phyloP scores from a whole-genome alignment of 1,140 invertebrate species.

The Drosophila nigrodunni region DNA sequence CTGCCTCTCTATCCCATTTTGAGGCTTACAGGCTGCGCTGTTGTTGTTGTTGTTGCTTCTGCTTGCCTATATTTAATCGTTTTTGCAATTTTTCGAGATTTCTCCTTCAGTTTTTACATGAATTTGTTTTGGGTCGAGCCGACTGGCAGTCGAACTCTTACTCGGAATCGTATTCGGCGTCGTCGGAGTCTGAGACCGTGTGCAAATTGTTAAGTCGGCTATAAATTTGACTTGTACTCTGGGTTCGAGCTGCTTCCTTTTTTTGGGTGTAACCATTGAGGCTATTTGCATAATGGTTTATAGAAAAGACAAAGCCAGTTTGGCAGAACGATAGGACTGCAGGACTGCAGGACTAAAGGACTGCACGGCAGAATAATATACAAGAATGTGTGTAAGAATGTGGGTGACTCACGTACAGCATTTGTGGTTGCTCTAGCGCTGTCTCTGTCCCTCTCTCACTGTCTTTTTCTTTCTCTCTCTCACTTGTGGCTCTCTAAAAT shows the following conservation, averaged over 20 bases:
- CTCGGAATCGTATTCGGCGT: not conserved
- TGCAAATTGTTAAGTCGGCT: constrained; percentile 82
- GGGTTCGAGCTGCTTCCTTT: constrained; percentile 43
- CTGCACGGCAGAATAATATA: not conserved
- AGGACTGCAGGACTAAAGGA: constrained; percentile 11
- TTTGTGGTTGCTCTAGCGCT: constrained; percentile 1
- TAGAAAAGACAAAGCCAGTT: constrained; percentile 73
- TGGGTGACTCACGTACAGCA: constrained; percentile 1
- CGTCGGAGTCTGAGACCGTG: constrained; percentile 7
- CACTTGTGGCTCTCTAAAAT: constrained; percentile 20
- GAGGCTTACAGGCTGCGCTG: constrained; percentile 22
- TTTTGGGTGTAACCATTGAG: constrained; percentile 52
- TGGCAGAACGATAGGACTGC: not conserved
- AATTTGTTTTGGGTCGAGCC: constrained; percentile 44
- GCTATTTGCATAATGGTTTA: constrained; percentile 83
- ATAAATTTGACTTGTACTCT: constrained; percentile 81
- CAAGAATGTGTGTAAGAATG: constrained; percentile 4
- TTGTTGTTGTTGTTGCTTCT: constrained; percentile 30
- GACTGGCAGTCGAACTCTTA: not conserved
- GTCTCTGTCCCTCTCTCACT: not conserved
- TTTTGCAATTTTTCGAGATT: constrained; percentile 76
- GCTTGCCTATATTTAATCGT: constrained; percentile 77
- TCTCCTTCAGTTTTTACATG: constrained; percentile 56
- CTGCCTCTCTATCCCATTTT: not conserved
- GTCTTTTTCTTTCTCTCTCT: constrained; percentile 3